These are phyloP conservation scores for Neotoxoptera formosana DNA, from an alignment of 1,140 invertebrate genomes.

Conservation along the genomic window DNA sequence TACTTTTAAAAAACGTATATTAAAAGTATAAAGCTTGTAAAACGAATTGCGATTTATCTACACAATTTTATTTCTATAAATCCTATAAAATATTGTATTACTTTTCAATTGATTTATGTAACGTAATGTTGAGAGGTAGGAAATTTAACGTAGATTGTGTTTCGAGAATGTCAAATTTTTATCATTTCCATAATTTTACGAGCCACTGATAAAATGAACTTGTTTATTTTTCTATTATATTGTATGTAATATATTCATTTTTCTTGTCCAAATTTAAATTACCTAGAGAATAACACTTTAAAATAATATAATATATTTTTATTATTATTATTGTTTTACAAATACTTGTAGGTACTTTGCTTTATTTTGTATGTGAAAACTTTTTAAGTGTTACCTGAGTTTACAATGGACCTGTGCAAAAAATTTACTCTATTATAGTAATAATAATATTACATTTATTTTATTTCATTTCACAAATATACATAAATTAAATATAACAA, in stretches of 20 bases:
- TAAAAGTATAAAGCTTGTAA: background rate
- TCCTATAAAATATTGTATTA: background rate
- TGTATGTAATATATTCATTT: background rate
- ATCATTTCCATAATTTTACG: background rate
- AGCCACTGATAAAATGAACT: background rate
- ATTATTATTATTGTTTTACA: background rate
- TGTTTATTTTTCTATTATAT: slow-evolving; percentile 32
- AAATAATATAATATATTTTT: background rate
- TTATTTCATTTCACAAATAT: too few species aligned
- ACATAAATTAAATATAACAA: too few species aligned
- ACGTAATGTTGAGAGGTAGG: background rate
- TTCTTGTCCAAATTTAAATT: background rate
- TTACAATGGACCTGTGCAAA: background rate
- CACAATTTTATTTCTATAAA: background rate
- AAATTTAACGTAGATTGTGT: background rate
- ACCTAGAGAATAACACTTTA: background rate
- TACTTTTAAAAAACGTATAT: background rate
- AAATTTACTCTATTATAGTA: background rate
- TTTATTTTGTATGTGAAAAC: background rate
- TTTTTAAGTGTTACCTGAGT: background rate
- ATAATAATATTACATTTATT: too few species aligned
- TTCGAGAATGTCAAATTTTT: background rate
- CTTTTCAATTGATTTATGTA: slow-evolving; percentile 1
- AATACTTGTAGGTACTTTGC: background rate
- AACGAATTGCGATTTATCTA: background rate